Conservation (phyloP, 2,113 vertebrate species). For the Serinus canaria region DNA sequence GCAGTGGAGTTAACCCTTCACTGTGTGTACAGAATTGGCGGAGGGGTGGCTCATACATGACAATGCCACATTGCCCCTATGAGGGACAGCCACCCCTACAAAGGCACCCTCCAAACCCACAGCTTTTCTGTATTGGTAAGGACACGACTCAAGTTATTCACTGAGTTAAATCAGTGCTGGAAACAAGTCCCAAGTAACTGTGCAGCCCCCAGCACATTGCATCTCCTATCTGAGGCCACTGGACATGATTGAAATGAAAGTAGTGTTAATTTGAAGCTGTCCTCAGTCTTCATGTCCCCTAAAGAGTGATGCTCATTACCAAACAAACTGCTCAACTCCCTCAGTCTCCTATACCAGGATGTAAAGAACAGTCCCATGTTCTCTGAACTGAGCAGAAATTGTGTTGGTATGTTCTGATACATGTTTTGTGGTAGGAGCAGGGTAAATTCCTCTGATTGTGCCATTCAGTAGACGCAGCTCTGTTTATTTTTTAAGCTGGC, state of each 20-base stretch:
- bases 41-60: background rate
- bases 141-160: fast-evolving
- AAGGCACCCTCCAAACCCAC: background rate
- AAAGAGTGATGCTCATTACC: background rate
- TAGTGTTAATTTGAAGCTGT: background rate
- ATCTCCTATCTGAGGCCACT: background rate
- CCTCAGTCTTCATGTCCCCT: background rate
- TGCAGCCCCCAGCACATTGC: background rate
- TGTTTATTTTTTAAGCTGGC: conserved; percentile 48
- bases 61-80: background rate
- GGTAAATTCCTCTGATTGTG: background rate
- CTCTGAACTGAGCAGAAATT: background rate
- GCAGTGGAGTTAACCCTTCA: background rate
- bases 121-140: background rate
- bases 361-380: background rate
- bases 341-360: background rate
- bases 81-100: background rate
- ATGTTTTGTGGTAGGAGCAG: background rate
- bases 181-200: background rate
- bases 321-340: background rate
- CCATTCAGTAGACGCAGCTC: background rate
- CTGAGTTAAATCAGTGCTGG: background rate
- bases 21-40: background rate
- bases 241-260: background rate
- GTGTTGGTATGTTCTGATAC: background rate